Evolutionary conservation across 2,113 vertebrate species (phyloP), one percentile per base, ranked within the genome.

Genomic region (Tragulus kanchil): DNA sequence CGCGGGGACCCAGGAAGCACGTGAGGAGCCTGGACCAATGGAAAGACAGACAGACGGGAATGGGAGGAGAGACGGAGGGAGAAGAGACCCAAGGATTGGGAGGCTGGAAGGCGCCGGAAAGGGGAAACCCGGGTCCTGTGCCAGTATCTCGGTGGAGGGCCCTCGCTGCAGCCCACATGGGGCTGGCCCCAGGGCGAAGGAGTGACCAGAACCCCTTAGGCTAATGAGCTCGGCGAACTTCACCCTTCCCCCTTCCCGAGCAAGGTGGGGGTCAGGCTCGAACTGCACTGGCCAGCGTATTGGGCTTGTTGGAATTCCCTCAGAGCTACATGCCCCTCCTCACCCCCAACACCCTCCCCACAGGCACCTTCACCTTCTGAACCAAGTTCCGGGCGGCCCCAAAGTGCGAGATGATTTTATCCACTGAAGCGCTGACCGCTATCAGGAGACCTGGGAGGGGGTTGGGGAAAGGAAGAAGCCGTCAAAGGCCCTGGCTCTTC

Each of bases 351-450:
- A 21, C 25, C 17, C 19, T 58, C 85, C 50, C 54, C 59, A 15
- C 19, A 26, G 54, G 17, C 58, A 19, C 42, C 98, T 98, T 98
- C 79, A 99, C 99, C 99, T 99, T 99, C 98, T 99, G 99, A 92
- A 99, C 99, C 62, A 99, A 90, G 93, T 99, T 99, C 95, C 99
- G 98, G 0, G 99, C 99, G 0, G 99, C 98, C 98, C 99, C 99
- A 94, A 99, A 99, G 97, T 99, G 99, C 21, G 99, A 98, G 95
- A 99, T 98, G 71, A 99, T 98, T 96, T 99, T 99, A 85, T 99
- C 99, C 98, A 99, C 99, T 0, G 99, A 99, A 8, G 99, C 97
- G 48, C 99, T 99, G 97, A 99, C 82, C 0, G 99, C 98, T 85
- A 99, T 97, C 93, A 99, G 99, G 94, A 99, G 99, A 90, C 99